These are phyloP conservation scores for Drosophila virilis DNA, from an alignment of 1,140 invertebrate genomes.

Conservation along the genomic window DNA sequence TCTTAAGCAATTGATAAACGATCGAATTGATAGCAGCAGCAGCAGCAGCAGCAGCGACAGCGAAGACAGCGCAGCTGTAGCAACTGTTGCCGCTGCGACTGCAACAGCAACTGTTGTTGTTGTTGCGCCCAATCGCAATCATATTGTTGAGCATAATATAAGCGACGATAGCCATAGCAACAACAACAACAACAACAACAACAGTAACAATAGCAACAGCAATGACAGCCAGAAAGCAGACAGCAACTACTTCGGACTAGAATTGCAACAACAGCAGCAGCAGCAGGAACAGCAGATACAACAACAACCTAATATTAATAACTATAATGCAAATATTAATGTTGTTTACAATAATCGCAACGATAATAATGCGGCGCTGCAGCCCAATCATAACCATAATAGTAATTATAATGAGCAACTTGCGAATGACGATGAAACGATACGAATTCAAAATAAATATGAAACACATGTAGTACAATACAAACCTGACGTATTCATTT, in stretches of 20 bases:
- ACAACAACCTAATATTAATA: conserved; percentile 76
- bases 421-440: conserved; percentile 83
- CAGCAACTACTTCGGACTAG: conserved; percentile 36
- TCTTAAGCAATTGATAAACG: conserved; percentile 73
- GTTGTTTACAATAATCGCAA: conserved; percentile 68
- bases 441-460: conserved; percentile 84
- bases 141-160: conserved; percentile 77
- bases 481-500: conserved; percentile 82
- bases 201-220: conserved; percentile 9
- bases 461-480: conserved; percentile 84
- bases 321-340: conserved; percentile 72
- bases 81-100: conserved; percentile 11
- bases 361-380: conserved; percentile 57
- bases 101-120: conserved; percentile 14
- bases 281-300: conserved; percentile 51
- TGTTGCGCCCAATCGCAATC: conserved; percentile 64
- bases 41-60: conserved; percentile 22
- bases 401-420: conserved; percentile 83
- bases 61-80: conserved; percentile 10
- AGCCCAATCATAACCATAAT: conserved; percentile 72
- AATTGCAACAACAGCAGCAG: conserved; percentile 45
- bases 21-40: conserved; percentile 65
- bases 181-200: conserved; percentile 21
- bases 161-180: conserved; percentile 52
- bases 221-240: conserved; percentile 2